Evolutionary conservation across 2,888 invertebrate species (phyloP), one percentile per base, ranked within the genome.

Genomic region (Pardosa pseudoannulata): DNA sequence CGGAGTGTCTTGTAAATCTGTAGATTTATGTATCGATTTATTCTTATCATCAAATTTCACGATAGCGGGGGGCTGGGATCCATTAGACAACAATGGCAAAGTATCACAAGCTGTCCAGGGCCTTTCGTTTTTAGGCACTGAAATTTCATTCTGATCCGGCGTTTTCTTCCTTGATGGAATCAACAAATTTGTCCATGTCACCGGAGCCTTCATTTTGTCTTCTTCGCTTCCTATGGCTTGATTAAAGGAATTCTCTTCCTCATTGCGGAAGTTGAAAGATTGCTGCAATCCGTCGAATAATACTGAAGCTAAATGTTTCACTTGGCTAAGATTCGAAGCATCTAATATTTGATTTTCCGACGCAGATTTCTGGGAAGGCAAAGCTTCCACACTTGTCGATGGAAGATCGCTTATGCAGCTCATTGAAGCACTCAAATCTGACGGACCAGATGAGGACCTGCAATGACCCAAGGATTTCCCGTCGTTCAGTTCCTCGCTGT

Each of bases 391-490:
- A 1, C 29, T 46, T 27, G 39, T 32, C 7, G 7, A 13, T 6
- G 62, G 32, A 64, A 50, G n/a, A 27, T 31, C 31, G 0, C 32
- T 7, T 32, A 62, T 23, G 46, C n/a, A 39, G 27, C 39, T 32
- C 27, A 67, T n/a, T 7, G 74, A 74, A 1, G 70, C 16, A n/a
- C 39, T 72, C 19, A 87, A 27, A 16, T 75, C 76, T 1, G 80
- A 79, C 6, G 85, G 85, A 41, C 87, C 87, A 19, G 87, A 87
- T 0, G 80, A 87, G 3, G 75, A 74, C 39, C 87, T 46, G n/a
- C 79, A 70, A 28, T 86, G 86, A 9, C 79, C 67, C 6, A 7
- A 32, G 0, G 39, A 23, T 41, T 16, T 16, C 19, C 41, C 9
- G 5, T 41, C 3, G 16, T 71, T 46, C 23, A 13, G 9, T n/a